These are phyloP conservation scores for Poliocrania exsul DNA, from an alignment of 2,797 vertebrate genomes.

Conservation along the genomic window DNA sequence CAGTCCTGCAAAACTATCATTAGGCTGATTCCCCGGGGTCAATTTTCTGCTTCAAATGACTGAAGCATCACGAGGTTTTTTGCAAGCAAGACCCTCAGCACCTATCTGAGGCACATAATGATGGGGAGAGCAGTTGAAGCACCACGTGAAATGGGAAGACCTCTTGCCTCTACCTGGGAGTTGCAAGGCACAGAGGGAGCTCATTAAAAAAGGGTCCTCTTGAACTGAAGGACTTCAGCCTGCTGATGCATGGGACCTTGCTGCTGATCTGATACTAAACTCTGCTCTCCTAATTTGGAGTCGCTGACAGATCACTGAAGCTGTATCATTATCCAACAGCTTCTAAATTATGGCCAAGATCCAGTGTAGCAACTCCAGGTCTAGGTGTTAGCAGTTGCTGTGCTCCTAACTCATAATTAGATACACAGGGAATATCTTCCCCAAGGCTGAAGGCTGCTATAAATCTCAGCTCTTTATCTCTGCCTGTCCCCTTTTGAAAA, in stretches of 20 bases:
- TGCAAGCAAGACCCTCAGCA: neutral
- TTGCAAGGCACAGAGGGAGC: constrained; percentile 12
- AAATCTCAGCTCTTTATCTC: constrained; percentile 55
- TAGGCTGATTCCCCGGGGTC: neutral
- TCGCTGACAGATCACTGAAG: constrained; percentile 27
- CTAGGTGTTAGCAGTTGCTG: constrained; percentile 52
- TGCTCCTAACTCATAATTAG: constrained; percentile 51
- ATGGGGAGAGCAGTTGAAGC: neutral
- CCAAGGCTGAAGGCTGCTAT: constrained; percentile 45
- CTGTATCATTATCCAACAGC: constrained; percentile 52
- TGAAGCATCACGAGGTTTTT: neutral
- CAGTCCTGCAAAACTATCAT: neutral
- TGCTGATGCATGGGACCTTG: constrained; percentile 49
- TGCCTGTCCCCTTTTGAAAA: constrained; percentile 62
- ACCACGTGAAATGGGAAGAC: rapidly evolving
- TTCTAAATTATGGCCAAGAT: constrained; percentile 59
- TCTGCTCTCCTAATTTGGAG: constrained; percentile 55
- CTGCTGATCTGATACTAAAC: constrained; percentile 47
- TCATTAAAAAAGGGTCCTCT: constrained; percentile 51
- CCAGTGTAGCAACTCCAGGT: constrained; percentile 1
- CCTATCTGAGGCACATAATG: neutral
- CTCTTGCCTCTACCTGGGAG: neutral
- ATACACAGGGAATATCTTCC: constrained; percentile 48
- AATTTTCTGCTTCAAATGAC: neutral
- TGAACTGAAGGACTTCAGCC: constrained; percentile 48